phyloP scores from a whole-genome alignment of 2,888 invertebrate species.

The Gibbula magus region DNA sequence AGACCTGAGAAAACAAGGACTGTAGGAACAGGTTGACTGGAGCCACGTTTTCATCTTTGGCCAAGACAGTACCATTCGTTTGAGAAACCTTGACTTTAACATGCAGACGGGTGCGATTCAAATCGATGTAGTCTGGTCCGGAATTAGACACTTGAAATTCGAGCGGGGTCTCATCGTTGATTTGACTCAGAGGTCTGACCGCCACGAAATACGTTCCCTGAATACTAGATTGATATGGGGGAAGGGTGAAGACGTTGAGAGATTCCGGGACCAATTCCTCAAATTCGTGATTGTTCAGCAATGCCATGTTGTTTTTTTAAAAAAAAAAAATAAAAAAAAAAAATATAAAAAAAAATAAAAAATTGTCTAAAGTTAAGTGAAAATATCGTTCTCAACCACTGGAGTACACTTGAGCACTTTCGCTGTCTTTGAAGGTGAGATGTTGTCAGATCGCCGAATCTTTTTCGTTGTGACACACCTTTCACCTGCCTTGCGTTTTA shows the following conservation, averaged over 20 bases:
- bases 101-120: conserved; percentile 8
- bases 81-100: background rate
- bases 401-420: background rate
- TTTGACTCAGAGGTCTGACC: background rate
- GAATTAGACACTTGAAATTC: background rate
- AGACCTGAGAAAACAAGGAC: background rate
- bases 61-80: background rate
- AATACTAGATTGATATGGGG: conserved; percentile 4
- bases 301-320: background rate
- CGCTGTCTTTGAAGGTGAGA: background rate
- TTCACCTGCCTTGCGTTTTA: conserved; percentile 11
- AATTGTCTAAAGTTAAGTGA: too few relatives aligned
- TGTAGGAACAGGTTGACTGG: background rate
- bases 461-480: background rate
- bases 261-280: background rate
- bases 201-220: background rate
- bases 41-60: background rate
- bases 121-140: background rate
- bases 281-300: background rate
- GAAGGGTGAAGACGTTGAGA: background rate
- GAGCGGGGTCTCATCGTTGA: background rate
- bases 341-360: too few relatives aligned
- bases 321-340: too few relatives aligned
- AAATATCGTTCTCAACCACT: background rate
- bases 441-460: background rate